Base-by-base conservation (phyloP, 2,113 vertebrate genomes). In the Castor canadensis region DNA sequence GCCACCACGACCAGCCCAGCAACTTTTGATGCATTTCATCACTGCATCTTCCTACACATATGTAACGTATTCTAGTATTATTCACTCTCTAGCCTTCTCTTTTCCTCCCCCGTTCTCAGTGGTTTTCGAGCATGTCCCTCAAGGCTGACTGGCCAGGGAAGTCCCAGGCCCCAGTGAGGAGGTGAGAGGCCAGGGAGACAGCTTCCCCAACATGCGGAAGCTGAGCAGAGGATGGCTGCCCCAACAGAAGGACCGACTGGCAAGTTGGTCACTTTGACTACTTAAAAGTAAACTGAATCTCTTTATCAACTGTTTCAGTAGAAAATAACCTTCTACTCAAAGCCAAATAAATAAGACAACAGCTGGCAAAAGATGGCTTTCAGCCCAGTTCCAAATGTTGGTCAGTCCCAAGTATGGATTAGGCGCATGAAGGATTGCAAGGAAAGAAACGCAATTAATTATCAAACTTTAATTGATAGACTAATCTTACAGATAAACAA, bases 381-480 rank as follows among this genome's bases (percentile, higher is more conserved):
- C 0, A 82, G 16, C 83, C 79, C 79, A 64, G 35, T 72, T 94
- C 88, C 87, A 95, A 84, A 60, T 72, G 22, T 75, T 24, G 56
- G 56, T 95, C 73, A 81, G 71, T 60, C 24, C 84, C 95, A 77
- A 71, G 75, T 19, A 88, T 24, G 16, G 43, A 93, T 77, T 3
- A 89, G 95, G 64, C 80, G 93, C 94, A 3, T 40, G 60, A 97
- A 96, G 49, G 94, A 97, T 6, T 30, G 15, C 47, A 95, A 97
- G 89, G 88, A 96, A 96, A 60, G 90, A 69, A 95, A 91, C 95
- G 6, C 77, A 72, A 64, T 98, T 98, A 97, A 98, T 98, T 98
- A 98, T 98, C 98, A 98, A 98, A 98, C 96, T 98, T 99, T 98
- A 98, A 98, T 98, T 96, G 97, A 96, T 95, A 97, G 98, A 98